Evolutionary conservation across 2,797 vertebrate species (phyloP).

Genomic region (Rhinoraja longicauda): DNA sequence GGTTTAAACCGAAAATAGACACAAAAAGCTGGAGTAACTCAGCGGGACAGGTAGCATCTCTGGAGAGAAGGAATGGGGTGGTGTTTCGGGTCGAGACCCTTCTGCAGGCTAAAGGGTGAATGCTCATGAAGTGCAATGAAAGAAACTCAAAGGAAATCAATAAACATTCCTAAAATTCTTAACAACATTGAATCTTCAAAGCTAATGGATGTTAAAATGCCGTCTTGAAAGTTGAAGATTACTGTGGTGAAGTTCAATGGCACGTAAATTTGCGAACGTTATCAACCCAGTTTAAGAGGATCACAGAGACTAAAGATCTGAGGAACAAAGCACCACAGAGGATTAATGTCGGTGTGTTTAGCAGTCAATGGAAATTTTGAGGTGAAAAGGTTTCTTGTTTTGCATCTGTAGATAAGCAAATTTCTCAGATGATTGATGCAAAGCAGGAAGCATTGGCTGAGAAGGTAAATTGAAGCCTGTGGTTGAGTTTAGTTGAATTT

Average conservation of each 20-base stretch:
- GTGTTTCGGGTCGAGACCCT: not conserved
- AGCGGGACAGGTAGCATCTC: too few relatives aligned
- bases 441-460: not conserved
- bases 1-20: too few relatives aligned
- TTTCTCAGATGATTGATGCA: not conserved
- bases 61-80: not conserved
- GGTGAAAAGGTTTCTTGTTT: too few relatives aligned
- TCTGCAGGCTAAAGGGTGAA: not conserved
- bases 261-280: not conserved
- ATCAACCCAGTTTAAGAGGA: not conserved
- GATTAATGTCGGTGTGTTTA: not conserved
- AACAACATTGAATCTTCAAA: not conserved
- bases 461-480: not conserved
- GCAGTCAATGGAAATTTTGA: conserved; percentile 6
- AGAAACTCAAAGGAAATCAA: not conserved
- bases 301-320: not conserved
- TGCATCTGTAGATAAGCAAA: not conserved
- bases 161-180: not conserved
- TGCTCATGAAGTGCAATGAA: not conserved
- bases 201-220: not conserved
- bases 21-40: too few relatives aligned
- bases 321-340: not conserved
- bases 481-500: too few relatives aligned
- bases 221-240: not conserved
- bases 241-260: not conserved